phyloP scores from a whole-genome alignment of 1,140 invertebrate species.

The Gryllus bimaculatus region DNA sequence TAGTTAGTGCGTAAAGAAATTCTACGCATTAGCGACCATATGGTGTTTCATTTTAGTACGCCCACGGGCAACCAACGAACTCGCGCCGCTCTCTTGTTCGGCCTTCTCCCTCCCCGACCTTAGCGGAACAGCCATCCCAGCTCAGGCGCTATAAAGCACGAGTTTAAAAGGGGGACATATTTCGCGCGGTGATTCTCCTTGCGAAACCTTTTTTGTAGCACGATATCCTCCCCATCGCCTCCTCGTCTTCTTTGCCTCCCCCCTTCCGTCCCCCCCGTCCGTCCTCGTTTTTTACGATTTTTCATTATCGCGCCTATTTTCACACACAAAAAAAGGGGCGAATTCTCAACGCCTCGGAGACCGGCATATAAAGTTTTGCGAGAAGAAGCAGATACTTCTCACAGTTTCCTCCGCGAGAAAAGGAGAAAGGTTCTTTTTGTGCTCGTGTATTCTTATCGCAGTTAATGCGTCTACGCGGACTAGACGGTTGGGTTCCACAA shows the following conservation, averaged over 20 bases:
- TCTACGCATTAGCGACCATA: too few species aligned
- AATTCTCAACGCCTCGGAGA: neutral
- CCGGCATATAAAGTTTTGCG: conserved; percentile 3
- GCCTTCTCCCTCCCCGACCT: too few species aligned
- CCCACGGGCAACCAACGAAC: too few species aligned
- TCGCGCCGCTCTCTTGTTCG: too few species aligned
- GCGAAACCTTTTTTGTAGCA: neutral
- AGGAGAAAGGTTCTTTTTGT: neutral
- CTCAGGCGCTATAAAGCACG: neutral
- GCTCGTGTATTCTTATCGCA: neutral
- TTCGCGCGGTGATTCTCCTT: neutral
- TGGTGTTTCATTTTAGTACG: too few species aligned
- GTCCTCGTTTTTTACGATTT: neutral
- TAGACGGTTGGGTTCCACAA: neutral
- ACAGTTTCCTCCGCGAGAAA: neutral
- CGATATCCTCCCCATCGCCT: neutral
- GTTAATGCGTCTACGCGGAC: neutral
- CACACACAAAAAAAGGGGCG: neutral
- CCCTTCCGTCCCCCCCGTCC: neutral
- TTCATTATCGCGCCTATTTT: conserved; percentile 1
- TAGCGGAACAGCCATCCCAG: too few species aligned
- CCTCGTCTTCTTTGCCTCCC: too few species aligned
- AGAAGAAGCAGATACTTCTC: conserved; percentile 4
- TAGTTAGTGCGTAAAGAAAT: too few species aligned
- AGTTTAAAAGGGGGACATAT: neutral